Conservation (phyloP, 2,113 vertebrate species). For the Strigops habroptila region DNA sequence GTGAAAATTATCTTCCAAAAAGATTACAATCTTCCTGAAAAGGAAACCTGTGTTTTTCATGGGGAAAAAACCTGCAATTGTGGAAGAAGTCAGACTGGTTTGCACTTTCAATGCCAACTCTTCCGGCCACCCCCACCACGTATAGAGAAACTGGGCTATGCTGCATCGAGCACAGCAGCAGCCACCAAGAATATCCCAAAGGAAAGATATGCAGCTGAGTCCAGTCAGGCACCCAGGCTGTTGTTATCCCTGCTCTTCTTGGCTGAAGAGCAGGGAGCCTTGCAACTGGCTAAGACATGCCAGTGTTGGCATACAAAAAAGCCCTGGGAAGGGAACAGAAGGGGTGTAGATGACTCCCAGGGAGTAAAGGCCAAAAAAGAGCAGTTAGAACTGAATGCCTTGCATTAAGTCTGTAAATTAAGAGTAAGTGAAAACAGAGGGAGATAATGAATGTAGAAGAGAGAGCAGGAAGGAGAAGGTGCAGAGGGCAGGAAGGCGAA, state of each 20-base stretch:
- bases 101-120: background rate
- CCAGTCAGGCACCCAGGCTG: background rate
- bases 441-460: background rate
- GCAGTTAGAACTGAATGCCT: background rate
- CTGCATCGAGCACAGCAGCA: background rate
- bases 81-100: background rate
- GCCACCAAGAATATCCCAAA: background rate
- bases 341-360: background rate
- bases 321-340: background rate
- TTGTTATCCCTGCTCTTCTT: background rate
- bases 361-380: background rate
- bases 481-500: background rate
- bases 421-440: background rate
- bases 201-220: background rate
- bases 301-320: background rate
- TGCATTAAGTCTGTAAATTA: background rate
- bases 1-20: background rate
- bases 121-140: background rate
- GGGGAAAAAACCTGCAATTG: background rate
- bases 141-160: background rate
- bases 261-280: background rate
- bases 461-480: background rate
- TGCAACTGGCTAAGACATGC: background rate
- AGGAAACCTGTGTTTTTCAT: background rate
- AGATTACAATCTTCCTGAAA: background rate